These are phyloP conservation scores for Agrypnus murinus DNA, from an alignment of 2,888 invertebrate genomes.

Conservation along the genomic window DNA sequence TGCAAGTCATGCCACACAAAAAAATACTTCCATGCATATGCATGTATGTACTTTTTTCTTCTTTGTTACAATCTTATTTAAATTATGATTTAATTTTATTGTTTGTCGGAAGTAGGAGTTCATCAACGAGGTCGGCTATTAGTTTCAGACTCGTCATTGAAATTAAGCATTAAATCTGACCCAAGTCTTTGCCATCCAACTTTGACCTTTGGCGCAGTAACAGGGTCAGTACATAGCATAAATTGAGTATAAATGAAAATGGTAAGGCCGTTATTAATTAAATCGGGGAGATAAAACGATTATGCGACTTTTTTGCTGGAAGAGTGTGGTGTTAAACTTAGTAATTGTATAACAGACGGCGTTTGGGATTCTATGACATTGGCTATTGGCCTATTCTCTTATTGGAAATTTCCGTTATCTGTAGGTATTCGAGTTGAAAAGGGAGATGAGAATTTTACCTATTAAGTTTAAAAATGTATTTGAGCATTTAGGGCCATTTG, in stretches of 20 bases:
- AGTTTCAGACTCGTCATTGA: conserved; percentile 39
- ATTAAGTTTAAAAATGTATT: too few species aligned
- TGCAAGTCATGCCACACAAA: background rate
- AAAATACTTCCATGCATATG: background rate
- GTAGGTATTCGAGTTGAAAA: too few species aligned
- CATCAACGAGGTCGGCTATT: conserved; percentile 28
- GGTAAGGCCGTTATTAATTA: background rate
- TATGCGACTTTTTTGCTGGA: too few species aligned
- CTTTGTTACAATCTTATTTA: background rate
- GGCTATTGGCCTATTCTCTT: too few species aligned
- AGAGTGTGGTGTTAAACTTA: too few species aligned
- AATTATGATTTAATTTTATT: conserved; percentile 20
- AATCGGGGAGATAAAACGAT: too few species aligned
- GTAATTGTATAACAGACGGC: too few species aligned
- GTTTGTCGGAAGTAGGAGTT: conserved; percentile 23
- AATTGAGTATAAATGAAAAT: conserved; percentile 32
- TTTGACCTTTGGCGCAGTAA: conserved; percentile 45
- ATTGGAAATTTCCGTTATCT: too few species aligned
- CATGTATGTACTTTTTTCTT: too few species aligned
- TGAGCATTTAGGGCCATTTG: too few species aligned
- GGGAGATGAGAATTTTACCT: too few species aligned
- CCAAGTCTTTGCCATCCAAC: conserved; percentile 47
- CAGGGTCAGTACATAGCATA: conserved; percentile 39
- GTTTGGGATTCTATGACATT: too few species aligned
- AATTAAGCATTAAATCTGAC: conserved; percentile 51